Percentiles rank a stretch among this genome's conserved stretches.
Evolutionary conservation across 2,797 vertebrate species (phyloP).

Genomic region (Huso huso): DNA sequence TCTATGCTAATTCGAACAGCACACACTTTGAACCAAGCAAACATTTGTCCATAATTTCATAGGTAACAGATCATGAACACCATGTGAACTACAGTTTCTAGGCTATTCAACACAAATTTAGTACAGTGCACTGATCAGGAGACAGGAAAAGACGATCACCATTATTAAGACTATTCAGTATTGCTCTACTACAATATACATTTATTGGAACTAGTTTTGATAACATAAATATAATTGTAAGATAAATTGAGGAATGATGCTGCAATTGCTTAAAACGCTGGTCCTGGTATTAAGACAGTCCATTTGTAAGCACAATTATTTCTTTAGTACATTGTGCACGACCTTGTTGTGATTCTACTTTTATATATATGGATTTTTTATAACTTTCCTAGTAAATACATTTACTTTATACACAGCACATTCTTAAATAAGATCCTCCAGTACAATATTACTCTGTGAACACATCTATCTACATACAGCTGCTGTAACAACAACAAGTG

Average conservation of each 20-base stretch:
- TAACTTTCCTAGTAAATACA: neutral
- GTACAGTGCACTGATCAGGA: conserved; percentile 39
- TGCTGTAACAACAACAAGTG: conserved; percentile 51
- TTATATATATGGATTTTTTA: neutral
- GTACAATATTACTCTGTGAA: conserved; percentile 60
- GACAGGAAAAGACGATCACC: conserved; percentile 36
- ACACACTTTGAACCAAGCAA: conserved; percentile 46
- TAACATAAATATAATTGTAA: conserved; percentile 29
- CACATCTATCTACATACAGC: conserved; percentile 12
- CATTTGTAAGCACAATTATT: too few species aligned
- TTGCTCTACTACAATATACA: conserved; percentile 62
- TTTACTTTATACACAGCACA: conserved; percentile 50
- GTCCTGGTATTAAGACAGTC: conserved; percentile 48
- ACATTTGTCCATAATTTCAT: conserved; percentile 50
- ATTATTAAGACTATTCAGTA: conserved; percentile 46
- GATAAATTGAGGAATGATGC: conserved; percentile 35
- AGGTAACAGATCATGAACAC: conserved; percentile 46
- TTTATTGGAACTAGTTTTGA: conserved; percentile 46
- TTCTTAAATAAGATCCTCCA: conserved; percentile 67
- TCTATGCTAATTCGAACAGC: conserved; percentile 44
- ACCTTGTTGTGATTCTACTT: too few species aligned
- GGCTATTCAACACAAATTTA: conserved; percentile 45
- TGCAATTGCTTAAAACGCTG: conserved; percentile 41
- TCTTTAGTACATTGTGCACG: too few species aligned
- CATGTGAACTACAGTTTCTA: conserved; percentile 56